Evolutionary conservation across 2,888 invertebrate genomes (phyloP).

Genomic region (Meteorus cinctellus): DNA sequence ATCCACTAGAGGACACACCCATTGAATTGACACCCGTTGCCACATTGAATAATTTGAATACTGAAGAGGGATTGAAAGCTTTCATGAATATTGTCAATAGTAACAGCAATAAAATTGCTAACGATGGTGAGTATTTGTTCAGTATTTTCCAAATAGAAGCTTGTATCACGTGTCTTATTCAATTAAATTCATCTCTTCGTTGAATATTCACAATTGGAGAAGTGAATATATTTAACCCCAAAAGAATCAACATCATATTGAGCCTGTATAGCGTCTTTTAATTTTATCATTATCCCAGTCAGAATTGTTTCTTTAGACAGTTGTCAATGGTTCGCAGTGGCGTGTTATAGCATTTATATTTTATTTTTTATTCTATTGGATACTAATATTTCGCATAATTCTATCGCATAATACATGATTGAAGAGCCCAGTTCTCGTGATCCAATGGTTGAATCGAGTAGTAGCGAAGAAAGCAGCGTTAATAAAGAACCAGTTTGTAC

Average conservation of each 20-base stretch:
- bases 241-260: neutral
- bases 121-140: constrained; percentile 63
- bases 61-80: constrained; percentile 67
- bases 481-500: constrained; percentile 70
- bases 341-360: neutral
- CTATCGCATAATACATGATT: constrained; percentile 20
- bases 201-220: neutral
- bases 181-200: neutral
- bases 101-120: constrained; percentile 63
- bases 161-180: neutral
- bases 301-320: neutral
- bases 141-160: neutral
- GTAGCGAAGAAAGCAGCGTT: constrained; percentile 64
- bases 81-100: constrained; percentile 68
- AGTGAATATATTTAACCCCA: neutral
- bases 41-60: constrained; percentile 65
- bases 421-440: constrained; percentile 71
- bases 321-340: neutral
- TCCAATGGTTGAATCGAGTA: constrained; percentile 71
- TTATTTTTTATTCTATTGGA: constrained; percentile 22
- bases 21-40: constrained; percentile 61
- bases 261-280: neutral
- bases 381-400: no score
- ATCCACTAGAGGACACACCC: constrained; percentile 61
- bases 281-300: neutral